phyloP scores from a whole-genome alignment of 1,140 invertebrate genomes.

The Charaxes varanes region DNA sequence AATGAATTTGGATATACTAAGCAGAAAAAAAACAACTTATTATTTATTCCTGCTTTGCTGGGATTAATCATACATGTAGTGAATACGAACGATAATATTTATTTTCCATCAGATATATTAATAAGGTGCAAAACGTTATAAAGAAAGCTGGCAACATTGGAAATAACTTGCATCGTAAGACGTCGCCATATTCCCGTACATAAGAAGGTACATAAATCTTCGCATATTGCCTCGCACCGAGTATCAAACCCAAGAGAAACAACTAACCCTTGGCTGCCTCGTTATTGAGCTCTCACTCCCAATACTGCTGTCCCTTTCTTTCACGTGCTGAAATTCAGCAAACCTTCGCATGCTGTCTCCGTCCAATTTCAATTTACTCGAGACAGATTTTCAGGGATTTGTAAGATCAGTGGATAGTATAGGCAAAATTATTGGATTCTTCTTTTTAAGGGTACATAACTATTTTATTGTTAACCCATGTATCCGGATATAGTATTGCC shows the following conservation, averaged over 20 bases:
- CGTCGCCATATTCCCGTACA: constrained; percentile 41
- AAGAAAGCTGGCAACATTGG: constrained; percentile 31
- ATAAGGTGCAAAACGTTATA: constrained; percentile 25
- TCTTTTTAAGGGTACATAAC: constrained; percentile 2
- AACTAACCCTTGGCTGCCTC: constrained; percentile 71
- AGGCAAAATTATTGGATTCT: constrained; percentile 24
- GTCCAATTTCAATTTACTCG: constrained; percentile 74
- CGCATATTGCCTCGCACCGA: constrained; percentile 60
- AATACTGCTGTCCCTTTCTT: constrained; percentile 35
- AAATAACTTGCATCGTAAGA: constrained; percentile 48
- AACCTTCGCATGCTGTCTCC: constrained; percentile 36
- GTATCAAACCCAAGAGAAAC: constrained; percentile 41
- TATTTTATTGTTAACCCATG: too few relatives aligned
- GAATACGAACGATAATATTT: constrained; percentile 11
- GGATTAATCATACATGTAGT: too few relatives aligned
- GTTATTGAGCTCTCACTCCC: constrained; percentile 75
- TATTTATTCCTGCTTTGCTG: too few relatives aligned
- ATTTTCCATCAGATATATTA: constrained; percentile 15
- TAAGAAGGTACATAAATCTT: constrained; percentile 62
- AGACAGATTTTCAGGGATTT: constrained; percentile 69
- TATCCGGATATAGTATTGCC: too few relatives aligned
- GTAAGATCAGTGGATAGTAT: constrained; percentile 47
- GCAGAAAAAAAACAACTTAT: too few relatives aligned
- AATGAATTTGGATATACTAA: too few relatives aligned
- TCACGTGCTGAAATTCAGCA: constrained; percentile 20